These are phyloP conservation scores for Paramormyrops hopkinsi DNA, from an alignment of 2,797 vertebrate species.

Conservation along the genomic window DNA sequence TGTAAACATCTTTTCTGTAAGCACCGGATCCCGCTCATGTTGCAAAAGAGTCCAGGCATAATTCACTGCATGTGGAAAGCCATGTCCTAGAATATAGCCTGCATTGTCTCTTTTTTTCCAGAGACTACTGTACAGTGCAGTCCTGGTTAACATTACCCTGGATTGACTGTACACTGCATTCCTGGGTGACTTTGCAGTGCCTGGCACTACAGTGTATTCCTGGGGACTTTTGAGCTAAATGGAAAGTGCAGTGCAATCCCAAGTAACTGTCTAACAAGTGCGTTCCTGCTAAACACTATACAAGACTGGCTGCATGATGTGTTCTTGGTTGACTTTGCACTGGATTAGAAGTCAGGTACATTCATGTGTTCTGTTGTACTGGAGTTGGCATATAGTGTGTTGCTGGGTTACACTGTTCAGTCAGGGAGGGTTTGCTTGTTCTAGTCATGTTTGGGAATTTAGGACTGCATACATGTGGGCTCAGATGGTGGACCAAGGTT, in stretches of 20 bases:
- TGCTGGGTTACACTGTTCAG: neutral
- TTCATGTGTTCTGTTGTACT: neutral
- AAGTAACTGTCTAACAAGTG: neutral
- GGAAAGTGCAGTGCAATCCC: neutral
- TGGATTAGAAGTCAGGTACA: neutral
- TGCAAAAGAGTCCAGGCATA: slow-evolving; percentile 51
- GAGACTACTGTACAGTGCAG: slow-evolving; percentile 23
- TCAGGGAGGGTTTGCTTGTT: neutral
- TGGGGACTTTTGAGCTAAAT: neutral
- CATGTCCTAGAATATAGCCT: slow-evolving; percentile 22
- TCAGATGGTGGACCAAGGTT: neutral
- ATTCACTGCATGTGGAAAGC: slow-evolving; percentile 43
- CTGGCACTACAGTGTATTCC: neutral
- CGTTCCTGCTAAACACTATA: neutral
- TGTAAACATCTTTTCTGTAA: slow-evolving; percentile 56
- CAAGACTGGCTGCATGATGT: neutral
- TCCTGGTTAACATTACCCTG: neutral
- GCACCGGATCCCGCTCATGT: slow-evolving; percentile 56
- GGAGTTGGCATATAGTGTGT: neutral
- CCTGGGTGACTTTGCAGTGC: neutral
- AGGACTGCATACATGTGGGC: neutral
- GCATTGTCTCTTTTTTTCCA: slow-evolving; percentile 12
- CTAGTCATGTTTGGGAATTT: neutral
- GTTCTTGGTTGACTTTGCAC: neutral
- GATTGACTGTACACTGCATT: neutral